Percentiles rank a stretch among this genome's conserved stretches.
Conservation (phyloP, 2,113 vertebrate species). For the Neodon shergylaensis region DNA sequence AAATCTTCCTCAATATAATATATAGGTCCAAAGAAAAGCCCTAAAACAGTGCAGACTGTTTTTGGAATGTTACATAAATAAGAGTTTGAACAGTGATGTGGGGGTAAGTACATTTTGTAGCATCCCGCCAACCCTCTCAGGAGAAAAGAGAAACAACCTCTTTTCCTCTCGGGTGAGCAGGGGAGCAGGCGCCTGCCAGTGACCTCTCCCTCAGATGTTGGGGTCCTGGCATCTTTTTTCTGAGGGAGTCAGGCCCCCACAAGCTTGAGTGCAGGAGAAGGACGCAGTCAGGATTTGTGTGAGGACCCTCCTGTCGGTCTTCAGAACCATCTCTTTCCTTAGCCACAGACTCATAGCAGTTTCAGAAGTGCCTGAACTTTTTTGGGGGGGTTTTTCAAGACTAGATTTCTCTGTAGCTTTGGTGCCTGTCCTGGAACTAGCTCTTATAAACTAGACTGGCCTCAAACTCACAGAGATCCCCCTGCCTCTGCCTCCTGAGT, state of each 20-base stretch:
- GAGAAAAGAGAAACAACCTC: slow-evolving; percentile 24
- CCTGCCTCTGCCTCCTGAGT: no score
- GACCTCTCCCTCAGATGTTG: neutral
- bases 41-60: slow-evolving; percentile 45
- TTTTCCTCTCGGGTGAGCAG: neutral
- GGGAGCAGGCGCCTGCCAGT: neutral
- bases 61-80: slow-evolving; percentile 45
- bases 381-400: neutral
- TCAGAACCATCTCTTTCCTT: slow-evolving; percentile 25
- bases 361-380: slow-evolving; percentile 8
- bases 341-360: neutral
- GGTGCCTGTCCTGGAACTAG: no score
- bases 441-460: no score
- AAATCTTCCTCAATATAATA: slow-evolving; percentile 63
- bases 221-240: neutral
- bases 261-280: neutral
- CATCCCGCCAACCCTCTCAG: neutral
- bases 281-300: neutral
- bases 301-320: neutral
- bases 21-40: slow-evolving; percentile 58
- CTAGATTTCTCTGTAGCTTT: no score
- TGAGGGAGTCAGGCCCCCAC: neutral
- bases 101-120: neutral
- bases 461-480: no score
- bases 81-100: slow-evolving; percentile 14